Percentiles rank a stretch among this genome's conserved stretches.
These are phyloP conservation scores for Amblyopsis rosae DNA, from an alignment of 2,113 vertebrate species.

Conservation along the genomic window DNA sequence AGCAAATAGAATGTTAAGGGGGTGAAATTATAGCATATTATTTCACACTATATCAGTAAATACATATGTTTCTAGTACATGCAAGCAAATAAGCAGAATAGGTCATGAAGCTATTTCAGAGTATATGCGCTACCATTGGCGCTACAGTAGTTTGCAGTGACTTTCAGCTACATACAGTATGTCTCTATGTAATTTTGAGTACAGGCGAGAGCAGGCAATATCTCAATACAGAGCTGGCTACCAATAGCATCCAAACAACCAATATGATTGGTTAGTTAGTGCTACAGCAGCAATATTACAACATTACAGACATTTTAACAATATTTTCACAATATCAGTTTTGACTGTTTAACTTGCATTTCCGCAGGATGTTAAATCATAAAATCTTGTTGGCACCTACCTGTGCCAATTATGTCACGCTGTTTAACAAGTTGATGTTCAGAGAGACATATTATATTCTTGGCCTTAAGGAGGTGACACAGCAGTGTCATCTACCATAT, in stretches of 20 bases:
- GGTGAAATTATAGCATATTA: neutral
- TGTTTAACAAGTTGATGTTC: constrained; percentile 51
- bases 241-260: constrained; percentile 47
- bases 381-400: constrained; percentile 47
- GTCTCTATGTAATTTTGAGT: constrained; percentile 18
- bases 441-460: constrained; percentile 40
- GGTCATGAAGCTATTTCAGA: constrained; percentile 6
- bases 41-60: constrained; percentile 1
- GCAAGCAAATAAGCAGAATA: constrained; percentile 16
- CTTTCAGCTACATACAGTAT: constrained; percentile 20
- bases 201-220: constrained; percentile 10
- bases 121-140: neutral
- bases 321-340: constrained; percentile 43
- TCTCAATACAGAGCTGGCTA: constrained; percentile 47
- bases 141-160: constrained; percentile 1
- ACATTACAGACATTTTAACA: no score
- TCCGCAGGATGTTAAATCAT: constrained; percentile 54
- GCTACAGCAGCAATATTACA: constrained; percentile 29
- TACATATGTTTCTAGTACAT: constrained; percentile 14
- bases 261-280: constrained; percentile 61
- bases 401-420: constrained; percentile 51
- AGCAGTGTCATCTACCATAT: constrained; percentile 38
- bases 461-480: constrained; percentile 34
- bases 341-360: constrained; percentile 18
- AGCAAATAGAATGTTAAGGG: neutral